A percentile compares a stretch with the other conserved stretches of the same genome.
Conservation (phyloP, 2,113 vertebrate genomes). For the Microtus oregoni region DNA sequence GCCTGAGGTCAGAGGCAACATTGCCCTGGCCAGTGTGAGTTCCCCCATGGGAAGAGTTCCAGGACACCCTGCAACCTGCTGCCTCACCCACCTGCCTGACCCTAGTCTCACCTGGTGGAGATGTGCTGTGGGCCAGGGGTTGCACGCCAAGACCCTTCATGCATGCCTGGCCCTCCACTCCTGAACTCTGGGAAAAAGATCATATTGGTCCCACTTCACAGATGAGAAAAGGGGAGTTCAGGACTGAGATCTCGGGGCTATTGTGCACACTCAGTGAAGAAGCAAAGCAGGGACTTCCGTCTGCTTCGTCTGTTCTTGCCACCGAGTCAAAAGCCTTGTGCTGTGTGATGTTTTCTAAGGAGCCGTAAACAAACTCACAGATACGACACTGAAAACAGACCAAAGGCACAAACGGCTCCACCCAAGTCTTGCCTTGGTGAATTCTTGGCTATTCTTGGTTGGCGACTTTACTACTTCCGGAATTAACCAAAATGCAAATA, state of each 20-base stretch:
- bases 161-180: fast-evolving
- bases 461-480: neutral
- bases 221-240: neutral
- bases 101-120: neutral
- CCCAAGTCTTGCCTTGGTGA: neutral
- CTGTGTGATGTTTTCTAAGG: neutral
- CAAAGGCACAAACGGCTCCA: neutral
- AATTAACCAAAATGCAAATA: neutral
- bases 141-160: neutral
- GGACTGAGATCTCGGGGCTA: neutral
- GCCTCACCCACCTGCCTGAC: neutral
- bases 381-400: neutral
- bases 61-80: neutral
- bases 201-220: neutral
- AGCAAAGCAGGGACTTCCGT: neutral
- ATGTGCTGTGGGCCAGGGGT: neutral
- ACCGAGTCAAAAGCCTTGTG: neutral
- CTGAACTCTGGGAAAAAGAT: neutral
- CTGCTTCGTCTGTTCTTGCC: neutral
- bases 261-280: neutral
- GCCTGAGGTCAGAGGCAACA: fast-evolving
- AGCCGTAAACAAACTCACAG: neutral
- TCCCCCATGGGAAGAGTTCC: neutral
- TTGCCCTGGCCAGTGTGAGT: neutral
- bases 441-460: neutral